Evolutionary conservation across 1,140 invertebrate genomes (phyloP).

Genomic region (Diuraphis noxia): DNA sequence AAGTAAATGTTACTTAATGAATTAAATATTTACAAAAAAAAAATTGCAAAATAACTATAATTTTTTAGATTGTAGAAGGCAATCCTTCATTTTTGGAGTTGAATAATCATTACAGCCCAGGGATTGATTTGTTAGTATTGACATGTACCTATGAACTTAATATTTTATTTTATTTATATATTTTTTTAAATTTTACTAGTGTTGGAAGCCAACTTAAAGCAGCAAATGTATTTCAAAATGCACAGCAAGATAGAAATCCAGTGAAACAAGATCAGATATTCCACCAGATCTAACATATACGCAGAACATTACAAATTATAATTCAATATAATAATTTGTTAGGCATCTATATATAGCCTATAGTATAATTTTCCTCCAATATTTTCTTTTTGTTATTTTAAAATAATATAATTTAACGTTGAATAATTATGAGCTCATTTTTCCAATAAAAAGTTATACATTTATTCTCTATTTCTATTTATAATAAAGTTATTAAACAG

Average conservation of each 20-base stretch:
- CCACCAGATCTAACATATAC: not conserved
- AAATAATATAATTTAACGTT: not conserved
- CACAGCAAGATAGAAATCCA: conserved; percentile 1
- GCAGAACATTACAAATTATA: not conserved
- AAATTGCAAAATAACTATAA: not conserved
- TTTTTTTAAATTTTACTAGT: not conserved
- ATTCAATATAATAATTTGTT: not conserved
- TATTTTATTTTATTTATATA: not conserved
- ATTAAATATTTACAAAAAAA: not conserved
- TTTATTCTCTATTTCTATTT: not conserved
- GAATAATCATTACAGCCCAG: not conserved
- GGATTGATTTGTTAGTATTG: conserved; percentile 13
- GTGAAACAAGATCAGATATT: conserved; percentile 37
- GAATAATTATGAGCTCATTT: not conserved
- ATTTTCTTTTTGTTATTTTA: no score
- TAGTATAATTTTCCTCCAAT: not conserved
- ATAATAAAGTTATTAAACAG: not conserved
- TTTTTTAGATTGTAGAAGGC: conserved; percentile 7
- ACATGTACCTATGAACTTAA: not conserved
- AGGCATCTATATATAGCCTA: no score
- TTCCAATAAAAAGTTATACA: not conserved
- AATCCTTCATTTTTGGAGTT: not conserved
- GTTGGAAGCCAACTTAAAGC: conserved; percentile 14
- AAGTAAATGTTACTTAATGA: not conserved
- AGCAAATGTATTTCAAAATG: not conserved